Evolutionary conservation across 2,888 invertebrate species (phyloP).

Genomic region (Euzetes globulus): DNA sequence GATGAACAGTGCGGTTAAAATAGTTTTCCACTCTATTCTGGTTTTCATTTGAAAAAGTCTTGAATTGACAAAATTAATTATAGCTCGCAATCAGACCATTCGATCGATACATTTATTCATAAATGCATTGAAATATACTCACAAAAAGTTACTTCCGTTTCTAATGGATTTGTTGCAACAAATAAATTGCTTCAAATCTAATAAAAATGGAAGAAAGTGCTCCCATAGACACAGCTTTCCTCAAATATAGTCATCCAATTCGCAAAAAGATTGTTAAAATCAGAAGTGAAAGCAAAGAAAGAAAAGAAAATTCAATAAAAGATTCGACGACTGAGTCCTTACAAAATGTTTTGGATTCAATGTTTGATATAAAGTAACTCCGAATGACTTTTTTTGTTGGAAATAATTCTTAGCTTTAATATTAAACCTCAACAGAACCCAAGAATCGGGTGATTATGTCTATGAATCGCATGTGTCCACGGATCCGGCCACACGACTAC

Average conservation of each 20-base stretch:
- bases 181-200: neutral
- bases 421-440: neutral
- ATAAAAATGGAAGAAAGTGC: neutral
- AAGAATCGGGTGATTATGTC: conserved; percentile 4
- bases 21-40: no score
- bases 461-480: conserved; percentile 62
- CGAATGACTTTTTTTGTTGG: no score
- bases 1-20: no score
- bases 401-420: neutral
- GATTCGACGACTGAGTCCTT: neutral
- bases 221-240: neutral
- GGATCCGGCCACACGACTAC: conserved; percentile 87
- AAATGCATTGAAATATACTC: neutral
- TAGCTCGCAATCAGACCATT: no score
- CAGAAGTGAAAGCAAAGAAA: neutral
- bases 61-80: no score
- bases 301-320: neutral
- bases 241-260: conserved; percentile 22
- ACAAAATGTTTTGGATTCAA: neutral
- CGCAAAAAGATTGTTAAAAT: neutral
- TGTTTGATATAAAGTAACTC: conserved; percentile 22
- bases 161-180: neutral
- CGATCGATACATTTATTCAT: no score
- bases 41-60: no score
- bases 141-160: conserved; percentile 8